Evolutionary conservation across 2,113 vertebrate genomes (phyloP), one percentile per base, ranked within the genome.

Genomic region (Etheostoma spectabile): DNA sequence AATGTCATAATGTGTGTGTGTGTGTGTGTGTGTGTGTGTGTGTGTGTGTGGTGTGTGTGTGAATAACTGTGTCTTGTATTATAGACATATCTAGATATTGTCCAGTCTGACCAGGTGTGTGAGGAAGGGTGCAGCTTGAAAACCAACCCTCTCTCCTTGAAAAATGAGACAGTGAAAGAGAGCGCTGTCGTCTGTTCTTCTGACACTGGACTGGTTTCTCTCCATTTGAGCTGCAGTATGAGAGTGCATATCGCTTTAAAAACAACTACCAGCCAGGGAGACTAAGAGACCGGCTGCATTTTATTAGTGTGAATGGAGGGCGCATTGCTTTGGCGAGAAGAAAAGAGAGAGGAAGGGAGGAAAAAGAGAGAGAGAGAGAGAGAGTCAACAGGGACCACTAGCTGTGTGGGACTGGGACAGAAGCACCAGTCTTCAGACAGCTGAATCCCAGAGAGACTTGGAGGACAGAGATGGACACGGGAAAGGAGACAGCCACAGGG

Each of bases 241-340:
- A 67, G 84, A 66, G 90, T 76, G 86, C 70, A 69, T 92, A 75
- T 80, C 85, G 6, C 92, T 92, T 93, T 92, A 92, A 93, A 92
- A 92, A 83, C 72, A 88, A 85, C 80, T 27, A 64, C 35, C 76
- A 56, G 55, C 69, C 63, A 59, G 74, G 71, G 63, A 87, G 91
- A 74, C 73, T n/a, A n/a, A 71, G 77, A 78, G 74, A 75, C 55
- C 19, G 63, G 75, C 88, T 85, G 79, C 87, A 88, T 87, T 89
- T 91, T 86, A 84, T 90, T 82, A 88, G 86, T 81, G 84, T 84
- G 93, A 92, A 88, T 92, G 61, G 66, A 80, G 75, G 57, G 45
- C 65, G 80, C 75, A 59, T 79, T 89, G 65, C 82, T 77, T 76
- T 55, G 80, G 74, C 56, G 75, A 57, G 73, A 77, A 27, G 73